A percentile compares a stretch with the other conserved stretches of the same genome.
phyloP scores from a whole-genome alignment of 2,113 vertebrate species.

The Oncorhynchus keta region DNA sequence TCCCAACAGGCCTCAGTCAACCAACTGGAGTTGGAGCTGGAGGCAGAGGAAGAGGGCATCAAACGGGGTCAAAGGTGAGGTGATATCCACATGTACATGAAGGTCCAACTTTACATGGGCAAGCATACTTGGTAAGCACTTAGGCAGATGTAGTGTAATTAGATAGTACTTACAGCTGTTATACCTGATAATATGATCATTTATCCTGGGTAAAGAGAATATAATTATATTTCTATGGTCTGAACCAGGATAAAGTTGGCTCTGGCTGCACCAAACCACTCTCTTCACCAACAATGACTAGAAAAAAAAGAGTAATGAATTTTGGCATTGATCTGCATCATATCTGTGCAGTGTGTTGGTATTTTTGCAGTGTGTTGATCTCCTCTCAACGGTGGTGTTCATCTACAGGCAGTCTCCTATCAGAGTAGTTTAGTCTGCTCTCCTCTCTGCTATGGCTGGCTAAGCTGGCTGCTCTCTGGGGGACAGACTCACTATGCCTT shows the following conservation, averaged over 20 bases:
- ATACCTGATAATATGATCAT: too few species aligned
- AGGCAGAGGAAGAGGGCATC: constrained; percentile 61
- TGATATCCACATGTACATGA: neutral
- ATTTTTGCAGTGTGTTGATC: neutral
- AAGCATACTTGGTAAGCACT: too few species aligned
- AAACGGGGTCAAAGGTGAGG: constrained; percentile 72
- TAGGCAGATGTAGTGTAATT: too few species aligned
- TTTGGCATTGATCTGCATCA: neutral
- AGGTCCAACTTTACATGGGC: neutral
- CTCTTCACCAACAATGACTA: neutral
- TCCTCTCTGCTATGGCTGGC: constrained; percentile 21
- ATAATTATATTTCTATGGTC: neutral
- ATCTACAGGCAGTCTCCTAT: neutral
- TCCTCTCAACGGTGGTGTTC: neutral
- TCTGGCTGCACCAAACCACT: neutral
- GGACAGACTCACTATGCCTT: constrained; percentile 9
- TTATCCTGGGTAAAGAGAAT: too few species aligned
- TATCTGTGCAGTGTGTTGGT: neutral
- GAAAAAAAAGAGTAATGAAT: too few species aligned
- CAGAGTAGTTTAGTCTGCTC: neutral
- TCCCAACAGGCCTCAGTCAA: constrained; percentile 72
- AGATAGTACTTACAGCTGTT: too few species aligned
- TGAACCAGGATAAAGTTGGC: neutral
- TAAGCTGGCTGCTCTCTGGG: constrained; percentile 35
- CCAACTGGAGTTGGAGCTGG: constrained; percentile 82